These are phyloP conservation scores for Pentalonia nigronervosa DNA, from an alignment of 1,140 invertebrate genomes.

Conservation along the genomic window DNA sequence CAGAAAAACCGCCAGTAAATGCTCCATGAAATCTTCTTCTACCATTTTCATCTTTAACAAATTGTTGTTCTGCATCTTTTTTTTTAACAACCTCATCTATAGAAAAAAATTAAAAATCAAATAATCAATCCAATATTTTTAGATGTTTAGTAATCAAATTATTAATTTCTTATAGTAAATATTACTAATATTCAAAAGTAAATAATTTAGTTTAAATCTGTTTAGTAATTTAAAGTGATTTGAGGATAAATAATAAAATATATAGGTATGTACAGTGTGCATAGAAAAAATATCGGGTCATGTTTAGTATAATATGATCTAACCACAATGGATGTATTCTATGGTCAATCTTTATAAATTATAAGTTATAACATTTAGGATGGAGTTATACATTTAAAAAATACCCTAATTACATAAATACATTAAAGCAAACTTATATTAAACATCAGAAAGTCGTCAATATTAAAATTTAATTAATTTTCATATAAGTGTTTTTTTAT, in stretches of 20 bases:
- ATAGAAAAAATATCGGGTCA: too few relatives aligned
- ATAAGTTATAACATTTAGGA: neutral
- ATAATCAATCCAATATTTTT: neutral
- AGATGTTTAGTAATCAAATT: neutral
- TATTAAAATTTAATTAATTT: too few relatives aligned
- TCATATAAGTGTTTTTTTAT: too few relatives aligned
- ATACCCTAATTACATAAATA: too few relatives aligned
- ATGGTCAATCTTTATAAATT: neutral
- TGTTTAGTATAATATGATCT: neutral
- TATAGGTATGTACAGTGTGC: too few relatives aligned
- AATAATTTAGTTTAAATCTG: neutral
- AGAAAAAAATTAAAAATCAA: slow-evolving; percentile 56
- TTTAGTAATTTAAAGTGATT: neutral
- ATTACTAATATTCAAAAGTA: neutral
- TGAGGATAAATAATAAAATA: neutral
- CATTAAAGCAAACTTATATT: too few relatives aligned
- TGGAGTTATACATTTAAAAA: neutral
- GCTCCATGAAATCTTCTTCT: slow-evolving; percentile 96
- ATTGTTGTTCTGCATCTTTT: slow-evolving; percentile 91
- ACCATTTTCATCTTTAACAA: slow-evolving; percentile 89
- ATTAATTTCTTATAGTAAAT: too few relatives aligned
- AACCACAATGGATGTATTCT: neutral
- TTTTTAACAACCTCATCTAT: slow-evolving; percentile 76
- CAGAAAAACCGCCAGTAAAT: slow-evolving; percentile 98
- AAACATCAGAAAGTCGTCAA: too few relatives aligned